Evolutionary conservation across 2,888 invertebrate genomes (phyloP).

Genomic region (Atherix ibis): DNA sequence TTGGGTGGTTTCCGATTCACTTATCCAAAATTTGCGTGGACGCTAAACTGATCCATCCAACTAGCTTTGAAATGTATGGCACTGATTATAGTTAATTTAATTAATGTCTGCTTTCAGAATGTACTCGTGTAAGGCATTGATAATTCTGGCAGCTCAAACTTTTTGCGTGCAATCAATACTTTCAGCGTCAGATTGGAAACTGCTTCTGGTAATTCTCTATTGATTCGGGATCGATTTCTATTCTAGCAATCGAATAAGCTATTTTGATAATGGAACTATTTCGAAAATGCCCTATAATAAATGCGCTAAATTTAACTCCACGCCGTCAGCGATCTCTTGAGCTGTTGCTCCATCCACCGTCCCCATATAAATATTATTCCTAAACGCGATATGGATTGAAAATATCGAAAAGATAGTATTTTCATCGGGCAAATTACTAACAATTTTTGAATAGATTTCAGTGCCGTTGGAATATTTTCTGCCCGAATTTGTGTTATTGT

Average conservation of each 20-base stretch:
- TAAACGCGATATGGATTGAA: conserved; percentile 49
- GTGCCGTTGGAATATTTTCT: too few species aligned
- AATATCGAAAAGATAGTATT: conserved; percentile 60
- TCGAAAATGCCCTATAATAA: conserved; percentile 4
- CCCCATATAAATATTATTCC: conserved; percentile 52
- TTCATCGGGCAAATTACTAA: too few species aligned
- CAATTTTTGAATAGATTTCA: too few species aligned
- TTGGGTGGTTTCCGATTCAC: conserved; percentile 35
- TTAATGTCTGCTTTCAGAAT: conserved; percentile 40
- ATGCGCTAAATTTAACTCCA: conserved; percentile 5
- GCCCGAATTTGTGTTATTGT: too few species aligned
- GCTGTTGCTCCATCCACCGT: conserved; percentile 41
- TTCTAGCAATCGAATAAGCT: conserved; percentile 44
- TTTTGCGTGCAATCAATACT: conserved; percentile 40
- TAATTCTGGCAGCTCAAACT: conserved; percentile 34
- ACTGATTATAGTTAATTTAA: conserved; percentile 56
- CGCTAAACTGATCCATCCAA: conserved; percentile 57
- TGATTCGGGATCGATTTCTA: conserved; percentile 36
- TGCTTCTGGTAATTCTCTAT: conserved; percentile 37
- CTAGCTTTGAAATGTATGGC: too few species aligned
- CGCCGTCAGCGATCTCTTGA: conserved; percentile 35
- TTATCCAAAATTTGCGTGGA: conserved; percentile 41
- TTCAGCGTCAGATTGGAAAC: conserved; percentile 45
- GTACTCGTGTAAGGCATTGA: conserved; percentile 50
- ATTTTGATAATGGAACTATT: conserved; percentile 30